Percentiles rank a stretch among this genome's conserved stretches.
These are phyloP conservation scores for Clusia tigrina DNA, from an alignment of 2,888 invertebrate species.

Conservation along the genomic window DNA sequence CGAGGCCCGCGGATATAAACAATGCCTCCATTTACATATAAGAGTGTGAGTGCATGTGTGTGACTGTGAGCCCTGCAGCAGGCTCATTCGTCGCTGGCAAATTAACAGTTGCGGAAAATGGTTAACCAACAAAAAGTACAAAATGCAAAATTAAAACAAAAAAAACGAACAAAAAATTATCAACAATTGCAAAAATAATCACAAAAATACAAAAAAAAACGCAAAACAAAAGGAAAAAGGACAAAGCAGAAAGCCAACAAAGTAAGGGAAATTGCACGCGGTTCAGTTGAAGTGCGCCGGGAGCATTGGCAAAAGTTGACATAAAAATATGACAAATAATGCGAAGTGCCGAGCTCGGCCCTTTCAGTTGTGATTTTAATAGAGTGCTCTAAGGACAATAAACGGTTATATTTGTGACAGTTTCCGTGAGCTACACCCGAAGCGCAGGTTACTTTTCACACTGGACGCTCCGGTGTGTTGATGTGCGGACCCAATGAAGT, in stretches of 20 bases:
- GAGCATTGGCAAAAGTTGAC: too few relatives aligned
- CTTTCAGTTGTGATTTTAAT: too few relatives aligned
- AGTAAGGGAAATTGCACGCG: slow-evolving; percentile 2
- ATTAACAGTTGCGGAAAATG: slow-evolving; percentile 48
- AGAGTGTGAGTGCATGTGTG: not conserved
- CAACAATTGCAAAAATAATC: slow-evolving; percentile 16
- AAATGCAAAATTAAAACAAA: slow-evolving; percentile 18
- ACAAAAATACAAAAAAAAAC: slow-evolving; percentile 16
- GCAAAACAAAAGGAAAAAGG: slow-evolving; percentile 2
- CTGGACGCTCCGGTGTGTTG: too few relatives aligned
- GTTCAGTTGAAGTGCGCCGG: not conserved
- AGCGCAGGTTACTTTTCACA: too few relatives aligned
- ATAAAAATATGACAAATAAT: too few relatives aligned
- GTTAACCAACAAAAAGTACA: slow-evolving; percentile 43
- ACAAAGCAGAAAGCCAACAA: slow-evolving; percentile 6
- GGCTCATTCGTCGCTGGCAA: slow-evolving; percentile 35
- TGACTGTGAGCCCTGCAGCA: not conserved
- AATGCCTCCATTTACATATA: slow-evolving; percentile 5
- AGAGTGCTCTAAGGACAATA: too few relatives aligned
- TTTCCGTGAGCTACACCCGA: too few relatives aligned
- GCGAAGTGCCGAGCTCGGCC: too few relatives aligned
- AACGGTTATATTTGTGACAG: too few relatives aligned
- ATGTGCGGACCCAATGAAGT: too few relatives aligned
- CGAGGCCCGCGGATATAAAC: slow-evolving; percentile 41
- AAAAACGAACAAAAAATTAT: slow-evolving; percentile 22